Evolutionary conservation across 2,797 vertebrate species (phyloP), one percentile per base, ranked within the genome.

Genomic region (Spinus olivaceus): DNA sequence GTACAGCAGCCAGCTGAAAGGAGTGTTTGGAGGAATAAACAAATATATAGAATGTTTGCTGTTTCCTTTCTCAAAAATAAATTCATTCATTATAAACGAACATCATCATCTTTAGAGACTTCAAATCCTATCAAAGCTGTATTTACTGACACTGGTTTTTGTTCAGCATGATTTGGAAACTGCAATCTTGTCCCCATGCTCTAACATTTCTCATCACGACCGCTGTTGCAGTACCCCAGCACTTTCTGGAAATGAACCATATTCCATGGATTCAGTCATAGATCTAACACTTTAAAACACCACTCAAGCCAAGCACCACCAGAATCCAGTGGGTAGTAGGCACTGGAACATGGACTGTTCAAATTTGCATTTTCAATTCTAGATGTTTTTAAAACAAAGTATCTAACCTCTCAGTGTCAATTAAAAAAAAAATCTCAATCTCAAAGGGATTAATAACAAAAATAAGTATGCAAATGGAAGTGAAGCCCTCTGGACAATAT

Each of bases 391-490:
- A 53, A 86, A 94, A 64, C 67, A 53, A 22, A 66, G 56, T 64
- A 76, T 51, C 83, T 70, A 95, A 82, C 64, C 60, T 80, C 46
- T 90, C 35, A 32, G 71, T 16, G 11, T 77, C 81, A 81, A 78
- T 56, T 80, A 77, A 77, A 60, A 59, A 53, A 41, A 76, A 49
- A 66, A 59, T 13, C 21, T 37, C 65, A 95, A 86, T 66, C 23
- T 7, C 19, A 28, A 59, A 81, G 54, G 50, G 42, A 91, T 92
- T 93, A 91, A 83, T 83, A 97, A 94, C 78, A 91, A 91, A 71
- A 96, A 86, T 49, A 91, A 91, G 49, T 63, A 97, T 67, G 66
- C 54, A 97, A 97, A 96, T 97, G 19, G n/a, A 86, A 94, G 80
- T 37, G 71, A 97, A 95, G 84, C 70, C 90, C 86, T 76, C 63